Base-by-base conservation (phyloP, 2,888 invertebrate genomes). In the Geotrupes spiniger region DNA sequence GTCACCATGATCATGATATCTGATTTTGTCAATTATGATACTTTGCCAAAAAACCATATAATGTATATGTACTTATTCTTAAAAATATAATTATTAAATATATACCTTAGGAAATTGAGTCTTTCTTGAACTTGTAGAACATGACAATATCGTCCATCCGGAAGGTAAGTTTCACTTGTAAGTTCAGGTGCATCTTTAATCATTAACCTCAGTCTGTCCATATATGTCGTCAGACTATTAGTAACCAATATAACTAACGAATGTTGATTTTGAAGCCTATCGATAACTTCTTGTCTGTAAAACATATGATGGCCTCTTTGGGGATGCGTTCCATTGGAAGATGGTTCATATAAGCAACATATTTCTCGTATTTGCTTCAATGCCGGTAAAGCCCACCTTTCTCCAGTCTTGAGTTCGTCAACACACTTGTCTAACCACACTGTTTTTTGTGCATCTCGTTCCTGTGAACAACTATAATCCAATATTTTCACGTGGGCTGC, bases 401-500 rank as follows among this genome's bases (percentile, higher is more conserved):
- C 92, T 31, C 85, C 85, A 42, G 82, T 84, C 70, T 91, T 90
- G 50, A 97, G 73, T 72, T 97, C 96, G 58, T 93, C 93, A n/a
- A 97, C 94, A 70, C 96, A 82, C 75, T 92, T 92, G 67, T 94
- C 91, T 52, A 97, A 77, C 96, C 96, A 97, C 52, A 89, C 84
- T 9, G 92, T 90, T 75, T 97, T 97, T 73, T 96, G 96, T 8
- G 92, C 88, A 73, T 97, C 96, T 60, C 96, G 82, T 70, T 97
- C 94, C 78, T 95, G 95, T 44, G 95, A 94, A 76, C 96, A 97
- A 69, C 94, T 95, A 71, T 95, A 97, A 76, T 97, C 97, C 55
- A 98, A 78, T 68, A 98, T 97, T 79, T 97, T 97, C 9, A 96
- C 92, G 68, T 97, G 93, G 53, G 96, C 94, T 26, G 87, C 85